Evolutionary conservation across 2,888 invertebrate genomes (phyloP).

Genomic region (Gari tellinella): DNA sequence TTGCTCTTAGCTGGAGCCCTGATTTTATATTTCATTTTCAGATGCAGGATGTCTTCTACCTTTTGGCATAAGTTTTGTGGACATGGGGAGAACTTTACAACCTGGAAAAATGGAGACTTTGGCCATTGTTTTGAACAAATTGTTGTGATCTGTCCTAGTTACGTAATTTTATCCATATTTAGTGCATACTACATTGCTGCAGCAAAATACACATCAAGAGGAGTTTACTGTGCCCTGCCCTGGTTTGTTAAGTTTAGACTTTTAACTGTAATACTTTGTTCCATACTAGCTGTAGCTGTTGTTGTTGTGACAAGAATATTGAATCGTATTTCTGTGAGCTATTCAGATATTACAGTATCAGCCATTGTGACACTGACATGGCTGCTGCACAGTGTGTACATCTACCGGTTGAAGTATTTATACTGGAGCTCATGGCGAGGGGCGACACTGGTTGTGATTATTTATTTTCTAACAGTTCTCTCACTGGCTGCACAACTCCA

Average conservation of each 20-base stretch:
- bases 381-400: constrained; percentile 92
- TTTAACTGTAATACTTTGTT: constrained; percentile 87
- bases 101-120: constrained; percentile 89
- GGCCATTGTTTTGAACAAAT: constrained; percentile 94
- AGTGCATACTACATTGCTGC: constrained; percentile 94
- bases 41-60: constrained; percentile 38
- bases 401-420: constrained; percentile 88
- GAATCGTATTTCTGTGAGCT: constrained; percentile 80
- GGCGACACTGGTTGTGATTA: constrained; percentile 88
- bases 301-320: constrained; percentile 84
- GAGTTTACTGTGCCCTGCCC: constrained; percentile 78
- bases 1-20: too few relatives aligned
- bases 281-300: constrained; percentile 89
- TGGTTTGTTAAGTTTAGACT: constrained; percentile 70
- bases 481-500: constrained; percentile 89
- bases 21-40: neutral
- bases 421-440: constrained; percentile 87
- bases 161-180: constrained; percentile 89
- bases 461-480: constrained; percentile 89
- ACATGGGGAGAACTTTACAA: constrained; percentile 73
- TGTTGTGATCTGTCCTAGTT: constrained; percentile 89
- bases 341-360: constrained; percentile 90
- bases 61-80: constrained; percentile 79
- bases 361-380: constrained; percentile 91
- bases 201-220: constrained; percentile 44